A percentile compares a stretch with the other conserved stretches of the same genome.
Conservation (phyloP, 2,113 vertebrate genomes). For the Strix aluco region DNA sequence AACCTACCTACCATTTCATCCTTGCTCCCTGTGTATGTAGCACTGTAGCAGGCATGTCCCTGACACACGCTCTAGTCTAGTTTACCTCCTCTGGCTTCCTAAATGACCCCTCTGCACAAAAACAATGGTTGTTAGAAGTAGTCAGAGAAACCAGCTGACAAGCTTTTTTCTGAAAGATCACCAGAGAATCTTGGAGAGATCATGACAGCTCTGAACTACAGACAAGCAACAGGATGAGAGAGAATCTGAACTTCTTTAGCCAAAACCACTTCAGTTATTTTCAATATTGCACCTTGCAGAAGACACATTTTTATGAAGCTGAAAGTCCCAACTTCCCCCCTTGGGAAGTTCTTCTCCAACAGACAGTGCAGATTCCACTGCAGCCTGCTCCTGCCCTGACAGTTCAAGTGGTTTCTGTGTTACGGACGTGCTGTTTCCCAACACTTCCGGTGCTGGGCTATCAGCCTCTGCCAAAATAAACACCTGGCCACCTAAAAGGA, state of each 20-base stretch:
- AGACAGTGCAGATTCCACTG: neutral
- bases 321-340: neutral
- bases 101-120: neutral
- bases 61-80: accelerated
- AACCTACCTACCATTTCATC: neutral
- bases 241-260: neutral
- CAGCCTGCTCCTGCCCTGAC: neutral
- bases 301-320: neutral
- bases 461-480: constrained; percentile 7
- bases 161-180: neutral
- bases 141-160: neutral
- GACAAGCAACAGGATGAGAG: neutral
- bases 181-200: neutral
- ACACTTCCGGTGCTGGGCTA: neutral
- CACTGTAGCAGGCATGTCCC: neutral
- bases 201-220: neutral
- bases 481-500: neutral
- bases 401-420: neutral
- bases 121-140: neutral
- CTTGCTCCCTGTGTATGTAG: neutral
- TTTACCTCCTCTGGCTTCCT: neutral
- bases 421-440: accelerated
- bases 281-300: neutral
- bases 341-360: neutral
- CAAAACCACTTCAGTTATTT: neutral